Conservation (phyloP, 2,797 vertebrate species). For the Corythornis leucogaster region DNA sequence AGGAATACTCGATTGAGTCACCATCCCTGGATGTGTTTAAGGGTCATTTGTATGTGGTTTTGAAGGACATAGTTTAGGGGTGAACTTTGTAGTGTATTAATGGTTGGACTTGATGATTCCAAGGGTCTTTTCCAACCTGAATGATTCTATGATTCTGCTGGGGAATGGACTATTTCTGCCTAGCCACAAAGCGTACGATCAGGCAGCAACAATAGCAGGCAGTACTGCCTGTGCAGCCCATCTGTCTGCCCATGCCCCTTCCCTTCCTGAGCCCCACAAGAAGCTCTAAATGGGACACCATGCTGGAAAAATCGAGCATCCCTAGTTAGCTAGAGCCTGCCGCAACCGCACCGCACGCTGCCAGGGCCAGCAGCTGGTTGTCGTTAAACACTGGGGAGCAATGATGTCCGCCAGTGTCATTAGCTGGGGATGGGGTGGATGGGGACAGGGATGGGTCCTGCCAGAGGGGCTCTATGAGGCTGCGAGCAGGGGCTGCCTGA, state of each 20-base stretch:
- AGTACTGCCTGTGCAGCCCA: neutral
- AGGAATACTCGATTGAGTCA: neutral
- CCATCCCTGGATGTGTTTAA: too few relatives aligned
- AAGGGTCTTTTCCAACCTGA: too few relatives aligned
- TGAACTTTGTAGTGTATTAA: too few relatives aligned
- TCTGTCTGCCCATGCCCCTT: neutral
- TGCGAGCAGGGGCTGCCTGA: neutral
- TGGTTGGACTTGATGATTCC: too few relatives aligned
- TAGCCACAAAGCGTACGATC: neutral
- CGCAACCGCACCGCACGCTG: accelerated
- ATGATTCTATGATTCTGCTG: neutral
- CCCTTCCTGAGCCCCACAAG: neutral
- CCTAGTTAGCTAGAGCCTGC: neutral
- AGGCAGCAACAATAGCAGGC: neutral
- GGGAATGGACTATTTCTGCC: neutral
- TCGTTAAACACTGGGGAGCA: neutral
- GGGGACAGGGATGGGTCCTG: neutral
- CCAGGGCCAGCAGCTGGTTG: constrained; percentile 23
- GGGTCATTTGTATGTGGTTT: too few relatives aligned
- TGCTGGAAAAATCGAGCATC: neutral
- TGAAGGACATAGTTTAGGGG: too few relatives aligned
- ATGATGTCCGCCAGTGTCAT: neutral
- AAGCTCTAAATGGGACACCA: neutral
- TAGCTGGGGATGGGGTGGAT: neutral
- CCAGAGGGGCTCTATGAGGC: accelerated